phyloP scores from a whole-genome alignment of 2,797 vertebrate species.

The Amazonetta brasiliensis region DNA sequence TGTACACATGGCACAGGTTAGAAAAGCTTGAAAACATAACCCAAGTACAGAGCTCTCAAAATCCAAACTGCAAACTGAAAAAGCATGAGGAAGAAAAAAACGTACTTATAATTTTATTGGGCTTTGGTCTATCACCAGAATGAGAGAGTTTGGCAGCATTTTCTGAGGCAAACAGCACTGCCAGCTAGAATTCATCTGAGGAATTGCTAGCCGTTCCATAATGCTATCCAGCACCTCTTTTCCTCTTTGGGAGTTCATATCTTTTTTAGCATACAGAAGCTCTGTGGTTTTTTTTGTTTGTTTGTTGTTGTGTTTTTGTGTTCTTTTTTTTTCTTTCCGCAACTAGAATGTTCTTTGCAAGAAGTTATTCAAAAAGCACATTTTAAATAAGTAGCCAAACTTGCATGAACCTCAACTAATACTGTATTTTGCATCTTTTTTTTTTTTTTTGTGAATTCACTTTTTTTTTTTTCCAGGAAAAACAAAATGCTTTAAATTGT shows the following conservation, averaged over 20 bases:
- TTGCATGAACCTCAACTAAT: neutral
- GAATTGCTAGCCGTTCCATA: neutral
- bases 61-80: neutral
- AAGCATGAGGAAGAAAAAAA: neutral
- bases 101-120: neutral
- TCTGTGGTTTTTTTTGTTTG: neutral
- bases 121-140: neutral
- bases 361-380: neutral
- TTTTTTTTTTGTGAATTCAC: neutral
- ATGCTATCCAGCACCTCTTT: neutral
- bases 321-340: neutral
- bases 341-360: neutral
- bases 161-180: neutral
- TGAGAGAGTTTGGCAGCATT: neutral
- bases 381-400: neutral
- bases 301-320: no score
- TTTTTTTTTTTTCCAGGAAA: neutral
- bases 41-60: neutral
- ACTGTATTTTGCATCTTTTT: fast-evolving
- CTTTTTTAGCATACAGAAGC: neutral
- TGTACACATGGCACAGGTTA: neutral
- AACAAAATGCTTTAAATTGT: neutral
- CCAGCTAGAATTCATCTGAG: neutral
- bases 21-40: neutral
- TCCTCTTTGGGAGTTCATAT: neutral